Conservation (phyloP, 2,888 invertebrate genomes). For the Chydorus sphaericus region DNA sequence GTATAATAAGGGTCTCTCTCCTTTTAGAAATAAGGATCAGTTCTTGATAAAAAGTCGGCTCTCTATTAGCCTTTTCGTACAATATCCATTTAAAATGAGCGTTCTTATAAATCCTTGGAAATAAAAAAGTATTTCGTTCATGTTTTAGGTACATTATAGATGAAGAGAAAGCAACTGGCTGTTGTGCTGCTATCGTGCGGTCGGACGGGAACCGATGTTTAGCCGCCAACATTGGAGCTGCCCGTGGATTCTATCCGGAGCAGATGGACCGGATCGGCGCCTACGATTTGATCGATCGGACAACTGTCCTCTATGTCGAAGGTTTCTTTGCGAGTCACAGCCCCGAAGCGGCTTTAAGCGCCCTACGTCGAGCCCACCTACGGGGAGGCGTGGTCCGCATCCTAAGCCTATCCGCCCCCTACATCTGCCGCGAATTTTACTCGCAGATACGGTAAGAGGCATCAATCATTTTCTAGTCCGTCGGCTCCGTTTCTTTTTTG, state of each 20-base stretch:
- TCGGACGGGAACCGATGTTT: slow-evolving; percentile 32
- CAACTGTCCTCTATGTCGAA: slow-evolving; percentile 36
- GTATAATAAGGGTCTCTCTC: too few relatives aligned
- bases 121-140: not conserved
- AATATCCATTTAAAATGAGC: too few relatives aligned
- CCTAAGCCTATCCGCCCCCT: not conserved
- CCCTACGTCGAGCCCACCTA: slow-evolving; percentile 7
- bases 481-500: too few relatives aligned
- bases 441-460: not conserved
- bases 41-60: too few relatives aligned
- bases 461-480: not conserved
- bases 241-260: slow-evolving; percentile 30
- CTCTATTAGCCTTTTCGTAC: too few relatives aligned
- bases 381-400: not conserved
- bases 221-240: slow-evolving; percentile 41
- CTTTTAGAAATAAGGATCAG: too few relatives aligned
- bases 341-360: slow-evolving; percentile 30
- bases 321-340: slow-evolving; percentile 42
- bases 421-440: not conserved
- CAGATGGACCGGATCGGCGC: slow-evolving; percentile 24
- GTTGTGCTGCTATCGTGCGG: slow-evolving; percentile 35
- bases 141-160: slow-evolving; percentile 25
- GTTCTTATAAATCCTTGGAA: too few relatives aligned
- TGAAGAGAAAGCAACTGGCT: slow-evolving; percentile 33
- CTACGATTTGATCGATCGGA: slow-evolving; percentile 17